phyloP scores from a whole-genome alignment of 2,888 invertebrate genomes.

The Ypsolopha sequella region DNA sequence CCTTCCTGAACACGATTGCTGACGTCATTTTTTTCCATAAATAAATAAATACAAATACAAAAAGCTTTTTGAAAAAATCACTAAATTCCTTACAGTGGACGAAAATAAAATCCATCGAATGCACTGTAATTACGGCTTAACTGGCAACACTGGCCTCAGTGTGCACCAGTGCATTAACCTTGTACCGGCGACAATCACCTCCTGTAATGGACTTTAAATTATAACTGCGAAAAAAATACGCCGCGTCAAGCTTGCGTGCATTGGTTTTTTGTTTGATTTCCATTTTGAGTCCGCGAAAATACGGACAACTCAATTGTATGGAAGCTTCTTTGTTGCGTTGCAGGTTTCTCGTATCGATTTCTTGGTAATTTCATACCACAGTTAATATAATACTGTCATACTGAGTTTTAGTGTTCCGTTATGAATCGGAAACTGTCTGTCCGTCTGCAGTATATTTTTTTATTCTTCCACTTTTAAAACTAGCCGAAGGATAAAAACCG shows the following conservation, averaged over 20 bases:
- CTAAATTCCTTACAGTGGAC: too few relatives aligned
- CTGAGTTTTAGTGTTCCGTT: too few relatives aligned
- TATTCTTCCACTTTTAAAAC: too few relatives aligned
- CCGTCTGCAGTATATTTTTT: too few relatives aligned
- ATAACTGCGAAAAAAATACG: background rate
- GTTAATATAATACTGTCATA: background rate
- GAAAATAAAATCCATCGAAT: too few relatives aligned
- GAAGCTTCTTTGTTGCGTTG: background rate
- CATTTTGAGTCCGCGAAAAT: background rate
- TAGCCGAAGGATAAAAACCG: too few relatives aligned
- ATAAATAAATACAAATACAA: too few relatives aligned
- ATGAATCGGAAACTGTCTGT: too few relatives aligned
- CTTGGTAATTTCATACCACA: background rate
- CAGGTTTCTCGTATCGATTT: background rate
- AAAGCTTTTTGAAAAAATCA: too few relatives aligned
- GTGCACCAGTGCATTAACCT: background rate
- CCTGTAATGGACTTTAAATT: conserved; percentile 1
- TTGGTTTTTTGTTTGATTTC: too few relatives aligned
- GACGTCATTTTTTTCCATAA: too few relatives aligned
- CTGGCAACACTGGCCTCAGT: background rate
- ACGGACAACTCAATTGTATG: background rate
- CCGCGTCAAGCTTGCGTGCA: background rate
- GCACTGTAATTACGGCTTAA: background rate
- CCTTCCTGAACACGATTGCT: too few relatives aligned
- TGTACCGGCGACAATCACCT: background rate